Evolutionary conservation across 92 coral and sea anemone species (phyloP), one percentile per base, ranked within the genome.

Genomic region (Diadumene lineata): DNA sequence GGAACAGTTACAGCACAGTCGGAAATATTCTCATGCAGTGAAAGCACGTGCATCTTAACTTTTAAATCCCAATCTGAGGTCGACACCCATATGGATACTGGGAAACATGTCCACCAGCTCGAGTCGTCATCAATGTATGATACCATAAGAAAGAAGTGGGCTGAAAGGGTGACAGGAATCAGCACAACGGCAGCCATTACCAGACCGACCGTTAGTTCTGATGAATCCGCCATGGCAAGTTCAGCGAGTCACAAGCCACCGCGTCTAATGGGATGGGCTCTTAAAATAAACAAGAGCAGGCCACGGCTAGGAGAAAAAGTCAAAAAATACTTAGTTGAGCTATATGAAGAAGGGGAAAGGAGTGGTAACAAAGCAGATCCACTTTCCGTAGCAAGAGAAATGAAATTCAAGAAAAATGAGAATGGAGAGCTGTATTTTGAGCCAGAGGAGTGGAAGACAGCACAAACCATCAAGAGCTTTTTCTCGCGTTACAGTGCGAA

Each of bases 251-350:
- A 28, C 0, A 28, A 0, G 18, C 32, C 58, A 17, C n/a, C n/a
- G n/a, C 70, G 26, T 26, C 2, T 29, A 48, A 86, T 73, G 82
- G 92, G 92, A 43, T 88, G 89, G 86, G 92, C 83, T 24, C 86
- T 88, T 55, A 84, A 88, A 76, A 44, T 75, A 22, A 74, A 76
- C 34, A 75, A 79, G 67, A 61, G 66, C 67, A 75, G 56, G 56
- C 55, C 43, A 68, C 66, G 81, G 33, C 43, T 76, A 23, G 85
- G 24, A 43, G 88, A 79, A 22, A 87, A 68, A 48, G 85, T 79
- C 16, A 79, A 79, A 50, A 73, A 66, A 50, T 87, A 34, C 57
- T 66, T 87, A 7, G 60, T 83, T 29, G 78, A 83, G 64, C 82
- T 78, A 62, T 87, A 78, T 64, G 78, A 87, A 46, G 63, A 55